Percentiles rank a stretch among this genome's conserved stretches.
Evolutionary conservation across 2,113 vertebrate species (phyloP).

Genomic region (Cynoglossus semilaevis): DNA sequence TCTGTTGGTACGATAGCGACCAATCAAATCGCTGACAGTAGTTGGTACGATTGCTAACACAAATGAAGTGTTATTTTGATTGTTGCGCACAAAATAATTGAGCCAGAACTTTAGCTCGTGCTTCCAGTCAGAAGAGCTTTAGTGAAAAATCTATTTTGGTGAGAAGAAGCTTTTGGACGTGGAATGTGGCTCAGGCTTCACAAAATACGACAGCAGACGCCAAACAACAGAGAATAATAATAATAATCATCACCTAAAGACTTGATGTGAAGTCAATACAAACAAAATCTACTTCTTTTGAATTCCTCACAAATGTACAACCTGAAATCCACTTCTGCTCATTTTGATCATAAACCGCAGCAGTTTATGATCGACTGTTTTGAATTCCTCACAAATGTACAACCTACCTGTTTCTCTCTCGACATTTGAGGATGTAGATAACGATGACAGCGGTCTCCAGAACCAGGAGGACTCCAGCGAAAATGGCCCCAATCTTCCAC

Average conservation of each 20-base stretch:
- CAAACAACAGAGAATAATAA: conserved; percentile 11
- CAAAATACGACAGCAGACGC: conserved; percentile 14
- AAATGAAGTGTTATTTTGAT: conserved; percentile 19
- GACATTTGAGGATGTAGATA: conserved; percentile 70
- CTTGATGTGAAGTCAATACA: not conserved
- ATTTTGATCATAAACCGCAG: not conserved
- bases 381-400: not conserved
- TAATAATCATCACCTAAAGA: not conserved
- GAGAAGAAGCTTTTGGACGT: conserved; percentile 14
- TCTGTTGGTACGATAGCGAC: conserved; percentile 47
- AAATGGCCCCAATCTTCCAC: conserved; percentile 76
- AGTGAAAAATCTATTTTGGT: conserved; percentile 14
- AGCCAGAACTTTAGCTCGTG: conserved; percentile 9
- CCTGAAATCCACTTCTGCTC: conserved; percentile 2
- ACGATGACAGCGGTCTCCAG: conserved; percentile 68
- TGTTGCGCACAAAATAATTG: conserved; percentile 18
- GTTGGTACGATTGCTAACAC: not conserved
- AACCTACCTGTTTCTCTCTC: conserved; percentile 64
- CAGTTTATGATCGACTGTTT: not conserved
- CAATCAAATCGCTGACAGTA: conserved; percentile 43
- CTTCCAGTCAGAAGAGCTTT: not conserved
- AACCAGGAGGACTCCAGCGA: conserved; percentile 65
- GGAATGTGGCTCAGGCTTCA: conserved; percentile 1
- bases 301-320: too few species aligned
- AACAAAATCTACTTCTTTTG: too few species aligned